phyloP scores from a whole-genome alignment of 2,888 invertebrate species.

The Saturnia pavonia region DNA sequence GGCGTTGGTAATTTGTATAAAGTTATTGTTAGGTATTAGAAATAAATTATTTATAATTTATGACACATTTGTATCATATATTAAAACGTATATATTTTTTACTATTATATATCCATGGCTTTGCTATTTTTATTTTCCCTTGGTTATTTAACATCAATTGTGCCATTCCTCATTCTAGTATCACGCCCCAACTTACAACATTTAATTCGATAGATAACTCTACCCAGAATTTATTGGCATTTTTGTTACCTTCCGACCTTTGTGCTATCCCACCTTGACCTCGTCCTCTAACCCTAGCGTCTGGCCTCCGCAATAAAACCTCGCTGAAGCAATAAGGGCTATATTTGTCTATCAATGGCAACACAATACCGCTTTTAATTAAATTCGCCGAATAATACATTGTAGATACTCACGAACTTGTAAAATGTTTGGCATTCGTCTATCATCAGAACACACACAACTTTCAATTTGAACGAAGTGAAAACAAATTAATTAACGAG shows the following conservation, averaged over 20 bases:
- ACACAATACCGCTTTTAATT: constrained; percentile 1
- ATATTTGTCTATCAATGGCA: neutral
- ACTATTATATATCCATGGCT: neutral
- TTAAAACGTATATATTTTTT: no score
- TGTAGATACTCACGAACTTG: neutral
- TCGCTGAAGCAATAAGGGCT: neutral
- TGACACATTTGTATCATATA: neutral
- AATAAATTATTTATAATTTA: neutral
- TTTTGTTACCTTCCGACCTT: constrained; percentile 11
- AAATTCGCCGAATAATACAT: constrained; percentile 4
- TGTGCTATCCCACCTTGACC: constrained; percentile 3
- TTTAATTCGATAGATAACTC: constrained; percentile 14
- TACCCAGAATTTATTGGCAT: constrained; percentile 11
- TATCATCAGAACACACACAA: constrained; percentile 19
- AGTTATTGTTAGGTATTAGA: no score
- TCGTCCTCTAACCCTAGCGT: neutral
- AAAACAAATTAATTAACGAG: constrained; percentile 20
- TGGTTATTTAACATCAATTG: neutral
- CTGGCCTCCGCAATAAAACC: constrained; percentile 4
- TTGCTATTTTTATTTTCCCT: neutral
- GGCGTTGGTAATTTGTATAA: no score
- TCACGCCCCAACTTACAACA: constrained; percentile 6
- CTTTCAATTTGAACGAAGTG: constrained; percentile 19
- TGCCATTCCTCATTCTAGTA: neutral
- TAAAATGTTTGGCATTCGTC: constrained; percentile 1